Evolutionary conservation across 2,113 vertebrate genomes (phyloP).

Genomic region (Siphamia tubifer): DNA sequence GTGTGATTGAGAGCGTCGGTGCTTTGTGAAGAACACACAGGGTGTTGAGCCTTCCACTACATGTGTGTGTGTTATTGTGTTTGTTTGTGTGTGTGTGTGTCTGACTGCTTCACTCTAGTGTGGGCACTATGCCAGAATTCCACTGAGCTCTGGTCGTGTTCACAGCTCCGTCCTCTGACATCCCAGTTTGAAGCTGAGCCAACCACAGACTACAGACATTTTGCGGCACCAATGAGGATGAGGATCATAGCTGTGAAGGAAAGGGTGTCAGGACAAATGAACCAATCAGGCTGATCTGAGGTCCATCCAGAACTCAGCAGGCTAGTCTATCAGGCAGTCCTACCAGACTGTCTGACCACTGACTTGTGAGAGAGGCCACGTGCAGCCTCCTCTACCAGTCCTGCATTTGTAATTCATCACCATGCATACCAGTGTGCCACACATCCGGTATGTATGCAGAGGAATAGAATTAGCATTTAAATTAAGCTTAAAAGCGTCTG

Average conservation of each 20-base stretch:
- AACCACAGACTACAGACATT: constrained; percentile 47
- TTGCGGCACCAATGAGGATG: constrained; percentile 61
- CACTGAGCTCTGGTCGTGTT: constrained; percentile 67
- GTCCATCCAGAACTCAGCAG: constrained; percentile 59
- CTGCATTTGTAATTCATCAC: constrained; percentile 60
- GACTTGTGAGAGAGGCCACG: constrained; percentile 32
- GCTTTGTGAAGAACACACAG: constrained; percentile 9
- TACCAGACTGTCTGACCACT: constrained; percentile 65
- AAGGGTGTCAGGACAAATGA: constrained; percentile 11
- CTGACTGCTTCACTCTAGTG: constrained; percentile 49
- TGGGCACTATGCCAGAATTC: constrained; percentile 73
- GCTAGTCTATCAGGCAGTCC: constrained; percentile 57
- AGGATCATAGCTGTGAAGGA: constrained; percentile 33
- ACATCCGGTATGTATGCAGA: constrained; percentile 36
- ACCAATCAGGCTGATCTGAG: constrained; percentile 65
- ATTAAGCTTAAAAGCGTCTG: constrained; percentile 53
- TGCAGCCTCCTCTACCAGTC: constrained; percentile 40
- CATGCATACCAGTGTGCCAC: constrained; percentile 17
- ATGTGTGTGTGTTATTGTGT: constrained; percentile 7
- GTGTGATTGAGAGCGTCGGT: constrained; percentile 18
- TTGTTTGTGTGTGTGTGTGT: constrained; percentile 18
- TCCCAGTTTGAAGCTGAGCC: constrained; percentile 64
- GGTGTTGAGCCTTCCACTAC: constrained; percentile 36
- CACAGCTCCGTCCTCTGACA: constrained; percentile 69
- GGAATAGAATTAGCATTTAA: constrained; percentile 69